These are phyloP conservation scores for Polypterus senegalus DNA, from an alignment of 2,113 vertebrate species.

Conservation along the genomic window DNA sequence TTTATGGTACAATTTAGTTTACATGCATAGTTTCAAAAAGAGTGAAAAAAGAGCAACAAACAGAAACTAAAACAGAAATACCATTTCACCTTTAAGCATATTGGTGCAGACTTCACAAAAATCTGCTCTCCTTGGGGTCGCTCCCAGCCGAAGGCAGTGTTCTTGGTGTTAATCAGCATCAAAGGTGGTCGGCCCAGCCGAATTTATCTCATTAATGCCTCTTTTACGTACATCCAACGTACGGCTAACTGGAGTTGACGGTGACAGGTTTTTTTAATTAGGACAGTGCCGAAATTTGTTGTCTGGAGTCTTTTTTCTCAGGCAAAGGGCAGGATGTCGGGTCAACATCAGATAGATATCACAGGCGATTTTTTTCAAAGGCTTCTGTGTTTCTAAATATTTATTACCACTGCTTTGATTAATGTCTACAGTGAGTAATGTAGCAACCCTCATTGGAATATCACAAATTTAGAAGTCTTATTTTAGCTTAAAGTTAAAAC, in stretches of 20 bases:
- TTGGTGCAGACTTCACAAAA: not conserved
- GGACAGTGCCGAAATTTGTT: conserved; percentile 22
- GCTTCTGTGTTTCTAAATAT: conserved; percentile 24
- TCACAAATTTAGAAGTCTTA: too few species aligned
- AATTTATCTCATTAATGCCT: not conserved
- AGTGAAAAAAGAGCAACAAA: too few species aligned
- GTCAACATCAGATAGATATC: conserved; percentile 21
- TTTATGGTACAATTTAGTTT: too few species aligned
- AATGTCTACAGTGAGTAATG: too few species aligned
- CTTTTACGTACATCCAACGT: not conserved
- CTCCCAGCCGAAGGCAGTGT: not conserved
- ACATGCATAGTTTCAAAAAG: too few species aligned
- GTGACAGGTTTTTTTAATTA: conserved; percentile 14
- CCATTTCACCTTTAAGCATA: too few species aligned
- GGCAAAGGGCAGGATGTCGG: conserved; percentile 32
- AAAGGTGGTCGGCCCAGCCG: conserved; percentile 1
- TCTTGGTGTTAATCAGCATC: not conserved
- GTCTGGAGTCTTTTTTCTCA: conserved; percentile 4
- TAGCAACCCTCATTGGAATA: too few species aligned
- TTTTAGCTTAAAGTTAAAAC: too few species aligned
- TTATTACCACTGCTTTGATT: conserved; percentile 28
- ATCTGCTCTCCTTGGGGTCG: not conserved
- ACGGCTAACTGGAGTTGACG: too few species aligned
- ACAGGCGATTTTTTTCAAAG: not conserved
- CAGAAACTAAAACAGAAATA: too few species aligned